Evolutionary conservation across 2,113 vertebrate genomes (phyloP).

Genomic region (Xiphophorus couchianus): DNA sequence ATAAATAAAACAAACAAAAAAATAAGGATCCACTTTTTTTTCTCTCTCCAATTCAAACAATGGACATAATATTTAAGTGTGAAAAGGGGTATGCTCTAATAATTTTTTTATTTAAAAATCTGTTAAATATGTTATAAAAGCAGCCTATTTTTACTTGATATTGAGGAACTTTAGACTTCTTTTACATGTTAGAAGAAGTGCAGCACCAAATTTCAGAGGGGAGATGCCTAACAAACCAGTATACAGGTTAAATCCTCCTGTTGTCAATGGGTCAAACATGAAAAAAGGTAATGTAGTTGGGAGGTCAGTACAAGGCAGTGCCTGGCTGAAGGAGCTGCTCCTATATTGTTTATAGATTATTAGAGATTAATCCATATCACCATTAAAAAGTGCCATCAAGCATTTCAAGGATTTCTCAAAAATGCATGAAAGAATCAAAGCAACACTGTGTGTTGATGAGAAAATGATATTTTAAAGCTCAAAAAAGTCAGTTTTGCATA

Average conservation of each 20-base stretch:
- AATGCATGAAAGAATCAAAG: too few species aligned
- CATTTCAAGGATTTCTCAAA: too few species aligned
- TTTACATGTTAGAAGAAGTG: not conserved
- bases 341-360: not conserved
- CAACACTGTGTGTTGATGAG: too few species aligned
- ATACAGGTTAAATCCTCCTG: not conserved
- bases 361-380: not conserved
- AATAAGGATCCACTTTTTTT: too few species aligned
- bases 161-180: not conserved
- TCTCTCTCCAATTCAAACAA: too few species aligned
- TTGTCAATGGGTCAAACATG: not conserved
- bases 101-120: too few species aligned
- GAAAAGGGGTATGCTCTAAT: too few species aligned
- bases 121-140: not conserved
- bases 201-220: not conserved
- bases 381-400: not conserved
- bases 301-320: not conserved
- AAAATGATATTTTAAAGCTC: too few species aligned
- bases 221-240: not conserved
- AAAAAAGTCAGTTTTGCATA: too few species aligned
- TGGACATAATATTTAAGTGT: too few species aligned
- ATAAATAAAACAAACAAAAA: not conserved
- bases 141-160: not conserved
- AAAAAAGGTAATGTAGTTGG: not conserved
- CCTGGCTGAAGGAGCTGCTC: not conserved